Conservation (phyloP, 2,797 vertebrate species). For the Megalops cyprinoides region DNA sequence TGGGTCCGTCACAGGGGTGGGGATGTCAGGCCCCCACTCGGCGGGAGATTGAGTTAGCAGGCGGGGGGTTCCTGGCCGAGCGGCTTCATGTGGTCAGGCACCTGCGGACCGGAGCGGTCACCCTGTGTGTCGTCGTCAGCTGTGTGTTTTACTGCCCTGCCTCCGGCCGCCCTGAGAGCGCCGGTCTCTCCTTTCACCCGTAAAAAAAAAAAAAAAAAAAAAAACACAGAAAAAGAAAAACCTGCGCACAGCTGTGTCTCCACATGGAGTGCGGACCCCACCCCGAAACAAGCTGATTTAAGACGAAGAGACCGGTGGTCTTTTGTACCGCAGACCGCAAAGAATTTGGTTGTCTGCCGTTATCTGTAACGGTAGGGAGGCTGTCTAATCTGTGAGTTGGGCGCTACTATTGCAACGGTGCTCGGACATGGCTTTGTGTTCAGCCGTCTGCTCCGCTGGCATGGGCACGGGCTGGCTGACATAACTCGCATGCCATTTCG, state of each 20-base stretch:
- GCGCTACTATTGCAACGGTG: background rate
- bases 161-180: background rate
- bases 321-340: background rate
- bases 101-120: background rate
- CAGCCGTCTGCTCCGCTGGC: no score
- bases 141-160: background rate
- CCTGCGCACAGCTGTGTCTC: background rate
- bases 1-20: slow-evolving; percentile 55
- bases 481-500: no score
- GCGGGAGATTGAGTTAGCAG: slow-evolving; percentile 28
- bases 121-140: background rate
- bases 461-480: no score
- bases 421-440: no score
- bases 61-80: background rate
- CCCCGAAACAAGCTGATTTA: background rate
- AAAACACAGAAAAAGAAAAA: background rate
- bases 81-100: background rate
- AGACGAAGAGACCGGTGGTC: background rate
- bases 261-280: no score
- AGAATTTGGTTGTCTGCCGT: background rate
- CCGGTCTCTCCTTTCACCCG: background rate
- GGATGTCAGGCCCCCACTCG: slow-evolving; percentile 37
- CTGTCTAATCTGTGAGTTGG: background rate
- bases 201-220: slow-evolving; percentile 1
- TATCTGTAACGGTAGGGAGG: background rate